phyloP scores from a whole-genome alignment of 1,140 invertebrate species.

The Mercenaria mercenaria region DNA sequence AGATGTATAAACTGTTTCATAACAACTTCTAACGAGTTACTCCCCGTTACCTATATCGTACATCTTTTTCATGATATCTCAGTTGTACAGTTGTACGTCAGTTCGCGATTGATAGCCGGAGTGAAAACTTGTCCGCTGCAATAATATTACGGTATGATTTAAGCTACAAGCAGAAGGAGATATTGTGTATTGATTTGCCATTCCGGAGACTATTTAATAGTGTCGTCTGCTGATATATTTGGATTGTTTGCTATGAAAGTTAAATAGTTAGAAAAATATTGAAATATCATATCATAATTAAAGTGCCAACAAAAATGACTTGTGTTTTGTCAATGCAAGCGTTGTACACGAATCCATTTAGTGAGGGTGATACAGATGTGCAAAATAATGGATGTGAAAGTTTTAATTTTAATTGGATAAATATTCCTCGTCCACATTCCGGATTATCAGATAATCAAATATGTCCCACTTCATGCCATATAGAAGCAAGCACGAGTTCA shows the following conservation, averaged over 20 bases:
- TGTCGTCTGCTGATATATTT: neutral
- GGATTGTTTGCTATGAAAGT: neutral
- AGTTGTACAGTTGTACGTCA: neutral
- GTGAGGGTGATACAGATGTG: neutral
- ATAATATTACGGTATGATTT: neutral
- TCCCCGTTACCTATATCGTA: neutral
- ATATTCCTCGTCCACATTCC: neutral
- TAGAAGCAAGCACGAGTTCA: neutral
- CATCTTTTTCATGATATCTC: neutral
- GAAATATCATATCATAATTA: neutral
- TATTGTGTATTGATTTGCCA: neutral
- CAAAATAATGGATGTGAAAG: neutral
- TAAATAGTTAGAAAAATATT: too few relatives aligned
- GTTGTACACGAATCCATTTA: constrained; percentile 4
- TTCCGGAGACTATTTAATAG: neutral
- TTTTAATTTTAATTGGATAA: too few relatives aligned
- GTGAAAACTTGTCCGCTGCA: neutral
- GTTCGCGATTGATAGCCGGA: constrained; percentile 4
- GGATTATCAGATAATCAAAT: neutral
- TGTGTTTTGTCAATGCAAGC: too few relatives aligned
- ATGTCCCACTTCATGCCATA: neutral
- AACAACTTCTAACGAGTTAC: constrained; percentile 32
- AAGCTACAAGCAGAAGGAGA: neutral
- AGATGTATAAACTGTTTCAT: too few relatives aligned
- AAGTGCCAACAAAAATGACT: constrained; percentile 1